Conservation (phyloP, 2,797 vertebrate genomes). For the Melanitta fusca region DNA sequence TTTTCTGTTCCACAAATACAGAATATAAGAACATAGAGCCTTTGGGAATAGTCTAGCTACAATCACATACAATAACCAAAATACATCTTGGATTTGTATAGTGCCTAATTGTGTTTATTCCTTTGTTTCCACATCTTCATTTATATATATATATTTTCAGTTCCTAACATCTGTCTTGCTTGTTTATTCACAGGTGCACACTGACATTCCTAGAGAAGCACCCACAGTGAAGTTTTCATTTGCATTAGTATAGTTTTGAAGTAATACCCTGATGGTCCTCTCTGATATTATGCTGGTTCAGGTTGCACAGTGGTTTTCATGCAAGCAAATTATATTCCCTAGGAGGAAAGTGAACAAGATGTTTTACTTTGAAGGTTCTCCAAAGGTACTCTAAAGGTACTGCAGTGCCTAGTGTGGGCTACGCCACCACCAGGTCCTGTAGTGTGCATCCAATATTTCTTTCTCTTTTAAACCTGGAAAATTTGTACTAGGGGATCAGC, state of each 20-base stretch:
- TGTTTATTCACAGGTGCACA: neutral
- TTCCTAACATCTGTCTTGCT: neutral
- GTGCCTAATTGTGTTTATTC: neutral
- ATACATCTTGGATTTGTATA: neutral
- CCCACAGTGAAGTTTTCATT: neutral
- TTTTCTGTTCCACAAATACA: neutral
- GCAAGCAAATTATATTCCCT: neutral
- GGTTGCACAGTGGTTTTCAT: neutral
- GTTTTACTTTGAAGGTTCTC: neutral
- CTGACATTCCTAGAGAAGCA: neutral
- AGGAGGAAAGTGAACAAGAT: neutral
- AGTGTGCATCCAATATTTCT: neutral
- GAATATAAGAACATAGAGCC: neutral
- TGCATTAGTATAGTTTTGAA: neutral
- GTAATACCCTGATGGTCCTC: neutral
- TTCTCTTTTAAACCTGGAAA: neutral
- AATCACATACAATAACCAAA: neutral
- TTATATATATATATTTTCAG: rapidly evolving
- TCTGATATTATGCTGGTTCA: neutral
- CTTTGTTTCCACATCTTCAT: neutral
- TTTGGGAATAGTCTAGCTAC: neutral
- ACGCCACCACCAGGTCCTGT: neutral
- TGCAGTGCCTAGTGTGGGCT: neutral
- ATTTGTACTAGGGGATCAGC: neutral
- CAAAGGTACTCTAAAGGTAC: neutral